These are phyloP conservation scores for Drosophila longiperda DNA, from an alignment of 2,888 invertebrate genomes.

Conservation along the genomic window DNA sequence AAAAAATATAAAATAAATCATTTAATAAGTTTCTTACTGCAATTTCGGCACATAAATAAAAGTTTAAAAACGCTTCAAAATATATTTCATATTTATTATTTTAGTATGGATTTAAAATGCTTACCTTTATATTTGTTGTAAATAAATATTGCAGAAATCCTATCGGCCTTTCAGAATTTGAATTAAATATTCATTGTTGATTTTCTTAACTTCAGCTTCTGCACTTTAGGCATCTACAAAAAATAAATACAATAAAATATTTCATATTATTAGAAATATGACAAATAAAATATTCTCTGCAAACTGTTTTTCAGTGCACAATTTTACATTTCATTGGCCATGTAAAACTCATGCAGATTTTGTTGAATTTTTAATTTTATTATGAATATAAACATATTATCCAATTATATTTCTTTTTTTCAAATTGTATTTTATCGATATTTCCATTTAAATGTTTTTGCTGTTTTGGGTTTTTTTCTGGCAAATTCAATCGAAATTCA, in stretches of 20 bases:
- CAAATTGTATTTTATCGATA: background rate
- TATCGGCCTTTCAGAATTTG: background rate
- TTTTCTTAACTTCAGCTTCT: background rate
- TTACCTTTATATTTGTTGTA: slow-evolving; percentile 4
- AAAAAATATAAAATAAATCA: background rate
- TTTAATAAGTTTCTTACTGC: background rate
- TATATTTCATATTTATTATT: background rate
- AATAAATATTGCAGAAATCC: background rate
- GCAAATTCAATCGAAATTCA: slow-evolving; percentile 27
- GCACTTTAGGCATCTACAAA: background rate
- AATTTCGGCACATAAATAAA: background rate
- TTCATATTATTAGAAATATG: background rate
- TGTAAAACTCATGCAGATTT: background rate
- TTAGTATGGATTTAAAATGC: background rate
- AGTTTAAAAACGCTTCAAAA: background rate
- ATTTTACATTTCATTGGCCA: background rate
- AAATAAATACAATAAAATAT: background rate
- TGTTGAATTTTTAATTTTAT: slow-evolving; percentile 3
- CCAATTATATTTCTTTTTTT: slow-evolving; percentile 11
- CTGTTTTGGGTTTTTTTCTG: slow-evolving; percentile 52
- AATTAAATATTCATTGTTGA: background rate
- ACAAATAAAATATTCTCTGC: background rate
- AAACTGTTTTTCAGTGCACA: slow-evolving; percentile 2
- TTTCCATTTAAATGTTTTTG: background rate
- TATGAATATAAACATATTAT: slow-evolving; percentile 21